Conservation (phyloP, 2,113 vertebrate genomes). For the Urocolius indicus region DNA sequence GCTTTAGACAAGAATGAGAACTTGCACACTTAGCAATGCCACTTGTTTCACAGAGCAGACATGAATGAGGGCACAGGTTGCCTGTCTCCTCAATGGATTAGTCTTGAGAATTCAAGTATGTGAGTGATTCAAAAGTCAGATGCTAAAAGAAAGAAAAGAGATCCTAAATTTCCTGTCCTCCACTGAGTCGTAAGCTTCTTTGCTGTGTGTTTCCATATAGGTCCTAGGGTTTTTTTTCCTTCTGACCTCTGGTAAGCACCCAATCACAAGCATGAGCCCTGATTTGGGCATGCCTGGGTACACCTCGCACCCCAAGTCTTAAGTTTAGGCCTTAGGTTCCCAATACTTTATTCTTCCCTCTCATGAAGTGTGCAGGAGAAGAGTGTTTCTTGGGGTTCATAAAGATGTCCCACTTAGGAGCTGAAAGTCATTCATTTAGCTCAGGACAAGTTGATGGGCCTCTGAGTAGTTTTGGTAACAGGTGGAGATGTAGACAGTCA, state of each 20-base stretch:
- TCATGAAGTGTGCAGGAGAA: not conserved
- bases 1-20: not conserved
- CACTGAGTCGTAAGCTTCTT: not conserved
- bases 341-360: not conserved
- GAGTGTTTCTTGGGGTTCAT: not conserved
- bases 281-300: not conserved
- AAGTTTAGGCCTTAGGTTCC: not conserved
- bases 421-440: not conserved
- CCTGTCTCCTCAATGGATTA: not conserved
- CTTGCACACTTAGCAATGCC: not conserved
- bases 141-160: not conserved
- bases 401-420: not conserved
- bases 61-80: not conserved
- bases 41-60: not conserved
- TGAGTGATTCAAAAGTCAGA: not conserved
- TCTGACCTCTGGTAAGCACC: not conserved
- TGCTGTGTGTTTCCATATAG: not conserved
- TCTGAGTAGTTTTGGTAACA: not conserved
- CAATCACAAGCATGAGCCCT: not conserved
- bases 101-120: not conserved
- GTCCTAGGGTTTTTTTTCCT: not conserved
- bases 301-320: fast-evolving
- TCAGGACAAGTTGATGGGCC: not conserved
- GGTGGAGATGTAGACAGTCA: not conserved
- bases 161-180: not conserved